phyloP scores from a whole-genome alignment of 2,888 invertebrate genomes.

The Stomorhina lunata region DNA sequence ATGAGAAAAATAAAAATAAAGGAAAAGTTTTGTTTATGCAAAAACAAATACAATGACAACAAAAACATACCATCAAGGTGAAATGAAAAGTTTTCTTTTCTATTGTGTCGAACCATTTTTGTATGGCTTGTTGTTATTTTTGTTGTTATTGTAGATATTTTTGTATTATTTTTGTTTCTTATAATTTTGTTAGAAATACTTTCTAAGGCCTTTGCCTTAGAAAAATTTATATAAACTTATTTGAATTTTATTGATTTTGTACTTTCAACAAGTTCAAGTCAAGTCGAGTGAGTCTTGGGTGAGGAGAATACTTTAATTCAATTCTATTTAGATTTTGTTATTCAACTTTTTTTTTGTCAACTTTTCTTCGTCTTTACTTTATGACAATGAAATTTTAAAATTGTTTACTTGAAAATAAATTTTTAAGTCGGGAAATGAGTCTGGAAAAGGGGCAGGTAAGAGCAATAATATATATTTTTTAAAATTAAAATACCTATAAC shows the following conservation, averaged over 20 bases:
- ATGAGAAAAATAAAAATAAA: too few relatives aligned
- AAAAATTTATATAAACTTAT: constrained; percentile 18
- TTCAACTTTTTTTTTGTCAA: background rate
- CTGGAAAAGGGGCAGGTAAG: background rate
- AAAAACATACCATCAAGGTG: background rate
- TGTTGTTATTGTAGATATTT: too few relatives aligned
- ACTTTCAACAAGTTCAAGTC: background rate
- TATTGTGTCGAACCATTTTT: too few relatives aligned
- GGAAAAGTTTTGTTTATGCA: too few relatives aligned
- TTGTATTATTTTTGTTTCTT: background rate
- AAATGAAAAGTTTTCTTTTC: constrained; percentile 14
- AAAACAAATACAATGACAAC: background rate
- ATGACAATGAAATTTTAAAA: background rate
- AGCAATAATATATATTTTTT: too few relatives aligned
- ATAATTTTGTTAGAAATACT: background rate
- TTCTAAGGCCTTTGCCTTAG: background rate
- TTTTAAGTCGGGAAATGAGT: background rate
- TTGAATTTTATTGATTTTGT: constrained; percentile 46
- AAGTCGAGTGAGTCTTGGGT: too few relatives aligned
- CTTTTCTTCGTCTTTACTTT: background rate
- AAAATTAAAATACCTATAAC: too few relatives aligned
- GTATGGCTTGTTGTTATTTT: too few relatives aligned
- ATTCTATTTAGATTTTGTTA: background rate
- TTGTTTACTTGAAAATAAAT: background rate
- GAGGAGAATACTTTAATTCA: background rate